phyloP scores from a whole-genome alignment of 2,888 invertebrate genomes.

The Gibbula magus region DNA sequence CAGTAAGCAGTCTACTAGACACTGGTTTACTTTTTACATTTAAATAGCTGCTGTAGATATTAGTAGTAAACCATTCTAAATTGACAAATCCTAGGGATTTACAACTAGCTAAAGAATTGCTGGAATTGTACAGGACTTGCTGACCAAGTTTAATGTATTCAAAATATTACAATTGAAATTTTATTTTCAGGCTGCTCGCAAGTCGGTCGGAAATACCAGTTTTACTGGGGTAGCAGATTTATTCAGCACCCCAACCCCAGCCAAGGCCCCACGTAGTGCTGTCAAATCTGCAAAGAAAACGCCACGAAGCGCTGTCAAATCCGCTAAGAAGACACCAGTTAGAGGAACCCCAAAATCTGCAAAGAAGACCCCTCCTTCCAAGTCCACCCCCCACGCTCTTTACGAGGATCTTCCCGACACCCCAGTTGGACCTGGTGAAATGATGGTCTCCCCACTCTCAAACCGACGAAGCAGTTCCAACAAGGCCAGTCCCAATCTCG shows the following conservation, averaged over 20 bases:
- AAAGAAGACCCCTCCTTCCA: conserved; percentile 47
- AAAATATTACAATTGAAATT: neutral
- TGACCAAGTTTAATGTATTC: too few species aligned
- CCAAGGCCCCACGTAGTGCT: neutral
- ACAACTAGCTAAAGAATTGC: too few species aligned
- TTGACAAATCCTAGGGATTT: too few species aligned
- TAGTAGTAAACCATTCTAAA: too few species aligned
- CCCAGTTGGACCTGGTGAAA: conserved; percentile 71
- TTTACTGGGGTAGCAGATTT: conserved; percentile 34
- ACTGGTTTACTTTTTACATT: too few species aligned
- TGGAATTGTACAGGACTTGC: too few species aligned
- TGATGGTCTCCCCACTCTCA: conserved; percentile 72
- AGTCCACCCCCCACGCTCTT: conserved; percentile 51
- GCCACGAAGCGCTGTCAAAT: neutral
- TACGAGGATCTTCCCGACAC: conserved; percentile 72
- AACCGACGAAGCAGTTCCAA: conserved; percentile 16
- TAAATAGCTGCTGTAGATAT: too few species aligned
- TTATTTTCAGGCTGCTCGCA: conserved; percentile 24
- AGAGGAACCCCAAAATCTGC: conserved; percentile 29
- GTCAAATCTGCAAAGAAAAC: neutral
- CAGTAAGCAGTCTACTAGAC: too few species aligned
- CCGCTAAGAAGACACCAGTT: conserved; percentile 1
- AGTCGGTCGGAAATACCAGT: conserved; percentile 36
- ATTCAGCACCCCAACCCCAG: conserved; percentile 32
- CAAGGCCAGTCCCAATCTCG: conserved; percentile 49